Base-by-base conservation (phyloP, 2,888 invertebrate genomes). In the Cinara cedri region DNA sequence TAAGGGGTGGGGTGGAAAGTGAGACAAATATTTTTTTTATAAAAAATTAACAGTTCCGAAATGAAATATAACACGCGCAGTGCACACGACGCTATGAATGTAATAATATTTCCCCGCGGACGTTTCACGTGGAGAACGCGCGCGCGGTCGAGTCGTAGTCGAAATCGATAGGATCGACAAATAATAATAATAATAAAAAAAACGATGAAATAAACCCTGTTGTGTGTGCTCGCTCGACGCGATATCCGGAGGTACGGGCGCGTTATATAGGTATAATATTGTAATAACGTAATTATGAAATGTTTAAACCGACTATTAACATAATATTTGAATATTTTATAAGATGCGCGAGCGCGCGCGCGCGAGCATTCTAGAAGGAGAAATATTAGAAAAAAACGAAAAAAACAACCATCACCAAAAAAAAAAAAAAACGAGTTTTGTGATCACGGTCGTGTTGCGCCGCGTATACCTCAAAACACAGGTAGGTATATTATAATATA, bases 271-370 rank as follows among this genome's bases (percentile, higher is more conserved):
- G n/a, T n/a, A 26, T n/a, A 26, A 60, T 60, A 60, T 60, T 68
- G n/a, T 71, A 51, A 74, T 74, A 74, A 74, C 72, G 72, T 74
- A 74, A 74, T 74, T 63, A 74, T 63, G 72, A 74, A 63, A 63
- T 63, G 51, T 74, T 72, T 74, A 74, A 63, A 63, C 72, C 11
- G 62, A 6, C 62, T 62, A 74, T 74, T 74, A 74, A 74, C 72
- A 74, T 74, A 74, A 63, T 51, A 51, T 74, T 74, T 74, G 21
- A 74, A 74, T 74, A 74, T 74, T 62, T 74, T 74, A 74, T 51
- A 14, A 26, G 8, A 44, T 6, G 34, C 34, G 34, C 3, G 26
- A 14, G n/a, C 13, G 57, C 34, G 34, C 34, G 34, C 3, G 26
- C 13, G 57, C 57, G 72, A 16, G 44, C n/a, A n/a, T n/a, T n/a